These are phyloP conservation scores for Triplophysa dalaica DNA, from an alignment of 2,113 vertebrate species.

Conservation along the genomic window DNA sequence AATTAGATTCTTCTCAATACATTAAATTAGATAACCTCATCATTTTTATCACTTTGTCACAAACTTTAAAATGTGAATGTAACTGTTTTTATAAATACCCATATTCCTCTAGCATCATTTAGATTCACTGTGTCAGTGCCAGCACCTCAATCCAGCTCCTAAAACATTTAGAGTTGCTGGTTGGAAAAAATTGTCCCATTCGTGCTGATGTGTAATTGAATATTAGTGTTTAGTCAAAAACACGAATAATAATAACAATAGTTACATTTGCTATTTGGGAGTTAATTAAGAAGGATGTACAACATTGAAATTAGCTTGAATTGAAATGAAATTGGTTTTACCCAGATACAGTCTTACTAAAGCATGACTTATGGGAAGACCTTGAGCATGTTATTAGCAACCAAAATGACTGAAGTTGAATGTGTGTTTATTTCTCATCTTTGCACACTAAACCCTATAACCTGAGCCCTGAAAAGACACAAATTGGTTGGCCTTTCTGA, in stretches of 20 bases:
- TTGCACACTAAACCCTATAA: not conserved
- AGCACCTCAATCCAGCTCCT: not conserved
- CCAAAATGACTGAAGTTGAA: conserved; percentile 1
- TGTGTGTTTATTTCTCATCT: conserved; percentile 11
- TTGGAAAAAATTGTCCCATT: conserved; percentile 1
- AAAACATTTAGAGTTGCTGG: not conserved
- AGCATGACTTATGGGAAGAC: not conserved
- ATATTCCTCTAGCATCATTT: too few relatives aligned
- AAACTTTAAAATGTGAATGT: conserved; percentile 7
- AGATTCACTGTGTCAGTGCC: not conserved
- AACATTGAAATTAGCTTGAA: not conserved
- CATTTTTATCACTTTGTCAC: too few relatives aligned
- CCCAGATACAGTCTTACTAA: not conserved
- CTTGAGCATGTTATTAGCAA: conserved; percentile 13
- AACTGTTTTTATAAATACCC: too few relatives aligned
- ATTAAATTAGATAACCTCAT: too few relatives aligned
- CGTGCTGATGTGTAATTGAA: too few relatives aligned
- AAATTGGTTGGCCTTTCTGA: conserved; percentile 28
- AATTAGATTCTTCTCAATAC: not conserved
- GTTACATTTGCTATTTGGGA: too few relatives aligned
- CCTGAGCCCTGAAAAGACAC: conserved; percentile 14
- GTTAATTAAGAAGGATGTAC: too few relatives aligned
- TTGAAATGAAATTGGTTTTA: not conserved
- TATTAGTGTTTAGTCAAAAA: too few relatives aligned
- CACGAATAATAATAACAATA: too few relatives aligned